Conservation (phyloP, 2,888 invertebrate genomes). For the Eristalis tenax region DNA sequence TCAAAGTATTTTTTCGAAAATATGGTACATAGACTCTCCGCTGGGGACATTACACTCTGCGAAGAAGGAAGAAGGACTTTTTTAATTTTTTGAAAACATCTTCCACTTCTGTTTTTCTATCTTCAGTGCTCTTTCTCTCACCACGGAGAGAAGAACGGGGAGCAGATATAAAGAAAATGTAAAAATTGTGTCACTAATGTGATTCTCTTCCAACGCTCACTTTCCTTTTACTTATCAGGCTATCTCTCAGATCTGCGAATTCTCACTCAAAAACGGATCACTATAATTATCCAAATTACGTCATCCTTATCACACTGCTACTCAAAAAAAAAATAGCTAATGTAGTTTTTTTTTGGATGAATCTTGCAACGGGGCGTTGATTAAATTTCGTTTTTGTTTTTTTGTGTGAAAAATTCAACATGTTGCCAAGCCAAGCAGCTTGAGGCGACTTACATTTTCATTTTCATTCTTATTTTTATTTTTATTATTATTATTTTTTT, state of each 20-base stretch:
- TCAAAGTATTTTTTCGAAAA: neutral
- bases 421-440: slow-evolving; percentile 18
- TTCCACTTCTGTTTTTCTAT: neutral
- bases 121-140: neutral
- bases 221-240: slow-evolving; percentile 45
- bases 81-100: neutral
- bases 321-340: slow-evolving; percentile 34
- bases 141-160: neutral
- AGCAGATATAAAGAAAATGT: neutral
- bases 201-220: slow-evolving; percentile 16
- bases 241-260: slow-evolving; percentile 40
- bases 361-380: slow-evolving; percentile 44
- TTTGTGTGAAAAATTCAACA: slow-evolving; percentile 29
- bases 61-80: slow-evolving; percentile 7
- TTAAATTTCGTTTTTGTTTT: slow-evolving; percentile 6
- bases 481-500: neutral
- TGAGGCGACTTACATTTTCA: slow-evolving; percentile 59
- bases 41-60: neutral
- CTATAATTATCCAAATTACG: slow-evolving; percentile 62
- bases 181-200: neutral
- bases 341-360: slow-evolving; percentile 41
- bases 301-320: slow-evolving; percentile 59
- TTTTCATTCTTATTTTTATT: neutral
- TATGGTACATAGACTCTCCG: neutral
- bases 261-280: slow-evolving; percentile 39